Conservation (phyloP, 2,888 invertebrate species). For the Eristalinus aeneus region DNA sequence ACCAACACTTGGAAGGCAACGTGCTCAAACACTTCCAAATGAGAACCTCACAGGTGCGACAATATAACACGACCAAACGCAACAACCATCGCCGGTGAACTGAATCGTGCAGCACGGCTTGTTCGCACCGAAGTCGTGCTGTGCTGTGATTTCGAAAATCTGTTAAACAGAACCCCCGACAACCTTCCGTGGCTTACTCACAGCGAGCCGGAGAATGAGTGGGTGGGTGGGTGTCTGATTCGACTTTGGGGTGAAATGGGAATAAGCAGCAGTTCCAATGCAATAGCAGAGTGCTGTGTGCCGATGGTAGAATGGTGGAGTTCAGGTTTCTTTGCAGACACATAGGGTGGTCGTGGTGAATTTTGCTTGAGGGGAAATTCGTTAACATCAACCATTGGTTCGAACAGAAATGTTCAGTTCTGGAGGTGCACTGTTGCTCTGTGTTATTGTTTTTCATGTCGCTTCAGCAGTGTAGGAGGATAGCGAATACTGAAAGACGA, state of each 20-base stretch:
- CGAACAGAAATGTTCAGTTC: not conserved
- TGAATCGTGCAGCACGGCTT: constrained; percentile 51
- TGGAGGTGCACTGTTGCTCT: not conserved
- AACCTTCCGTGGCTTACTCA: not conserved
- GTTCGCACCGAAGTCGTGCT: constrained; percentile 44
- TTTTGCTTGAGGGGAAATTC: not conserved
- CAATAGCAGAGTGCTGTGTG: not conserved
- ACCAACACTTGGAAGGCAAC: constrained; percentile 8
- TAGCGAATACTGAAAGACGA: too few species aligned
- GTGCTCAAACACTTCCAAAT: constrained; percentile 23
- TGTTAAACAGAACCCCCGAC: constrained; percentile 39
- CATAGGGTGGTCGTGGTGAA: not conserved
- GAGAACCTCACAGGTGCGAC: constrained; percentile 28
- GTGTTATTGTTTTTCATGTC: not conserved
- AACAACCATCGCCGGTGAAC: constrained; percentile 67
- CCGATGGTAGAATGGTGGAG: not conserved
- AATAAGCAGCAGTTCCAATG: not conserved
- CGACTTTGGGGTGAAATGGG: not conserved
- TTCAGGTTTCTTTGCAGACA: not conserved
- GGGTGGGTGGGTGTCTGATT: not conserved
- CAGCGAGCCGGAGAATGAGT: not conserved
- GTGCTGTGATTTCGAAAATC: constrained; percentile 69
- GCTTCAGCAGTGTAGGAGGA: too few species aligned
- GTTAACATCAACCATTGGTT: not conserved
- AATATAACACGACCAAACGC: constrained; percentile 57